These are phyloP conservation scores for Nomada ferruginata DNA, from an alignment of 2,888 invertebrate species.

Conservation along the genomic window DNA sequence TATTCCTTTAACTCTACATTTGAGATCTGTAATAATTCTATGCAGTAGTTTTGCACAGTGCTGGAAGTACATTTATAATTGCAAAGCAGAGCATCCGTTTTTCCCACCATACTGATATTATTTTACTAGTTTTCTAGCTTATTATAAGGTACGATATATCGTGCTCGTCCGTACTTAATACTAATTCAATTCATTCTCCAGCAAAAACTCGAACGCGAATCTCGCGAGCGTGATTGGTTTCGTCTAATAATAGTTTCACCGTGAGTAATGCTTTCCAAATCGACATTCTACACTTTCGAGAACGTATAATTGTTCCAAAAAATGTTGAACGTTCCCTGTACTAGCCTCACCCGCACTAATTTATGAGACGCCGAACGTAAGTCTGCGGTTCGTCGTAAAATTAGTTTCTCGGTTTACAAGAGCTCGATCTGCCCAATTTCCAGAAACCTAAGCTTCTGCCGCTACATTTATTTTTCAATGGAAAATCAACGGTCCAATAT, in stretches of 20 bases:
- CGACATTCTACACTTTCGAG: constrained; percentile 6
- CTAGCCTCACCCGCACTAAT: constrained; percentile 44
- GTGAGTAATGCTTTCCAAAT: background rate
- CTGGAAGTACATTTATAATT: background rate
- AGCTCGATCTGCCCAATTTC: constrained; percentile 41
- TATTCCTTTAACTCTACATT: no score
- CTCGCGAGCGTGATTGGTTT: background rate
- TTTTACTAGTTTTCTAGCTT: background rate
- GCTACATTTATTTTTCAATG: constrained; percentile 58
- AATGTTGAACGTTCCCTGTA: constrained; percentile 14
- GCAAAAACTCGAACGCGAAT: constrained; percentile 5
- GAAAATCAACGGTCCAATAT: no score
- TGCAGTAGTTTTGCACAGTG: background rate
- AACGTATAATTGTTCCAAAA: constrained; percentile 48
- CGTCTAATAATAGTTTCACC: background rate
- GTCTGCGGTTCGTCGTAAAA: constrained; percentile 33
- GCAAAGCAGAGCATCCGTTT: no score
- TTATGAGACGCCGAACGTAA: constrained; percentile 40
- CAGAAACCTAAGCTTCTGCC: constrained; percentile 28
- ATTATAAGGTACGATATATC: background rate
- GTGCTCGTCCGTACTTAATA: background rate
- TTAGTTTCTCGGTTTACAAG: constrained; percentile 50
- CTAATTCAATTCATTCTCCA: constrained; percentile 2
- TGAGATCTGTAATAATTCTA: background rate
- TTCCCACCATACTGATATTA: background rate